Evolutionary conservation across 2,888 invertebrate genomes (phyloP).

Genomic region (Dicranocentrus wangi): DNA sequence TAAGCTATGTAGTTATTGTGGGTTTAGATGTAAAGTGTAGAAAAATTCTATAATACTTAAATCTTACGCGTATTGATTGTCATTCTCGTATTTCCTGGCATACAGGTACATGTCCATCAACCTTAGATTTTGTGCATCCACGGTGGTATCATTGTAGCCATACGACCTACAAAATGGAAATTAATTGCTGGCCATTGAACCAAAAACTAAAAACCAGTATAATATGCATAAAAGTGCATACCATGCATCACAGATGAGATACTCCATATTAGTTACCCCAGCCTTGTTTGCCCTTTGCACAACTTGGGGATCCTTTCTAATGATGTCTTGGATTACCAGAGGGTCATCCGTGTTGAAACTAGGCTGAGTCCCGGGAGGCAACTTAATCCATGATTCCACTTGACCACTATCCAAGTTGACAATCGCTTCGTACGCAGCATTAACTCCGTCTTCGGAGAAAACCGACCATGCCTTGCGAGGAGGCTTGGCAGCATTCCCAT

Average conservation of each 20-base stretch:
- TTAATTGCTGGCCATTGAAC: too few species aligned
- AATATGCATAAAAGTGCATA: too few species aligned
- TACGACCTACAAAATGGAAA: slow-evolving; percentile 19
- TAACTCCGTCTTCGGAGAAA: slow-evolving; percentile 5
- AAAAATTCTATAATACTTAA: too few species aligned
- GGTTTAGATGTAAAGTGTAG: neutral
- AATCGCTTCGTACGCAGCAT: slow-evolving; percentile 23
- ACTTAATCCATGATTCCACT: slow-evolving; percentile 13
- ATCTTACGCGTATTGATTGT: slow-evolving; percentile 40
- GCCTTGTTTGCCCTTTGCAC: slow-evolving; percentile 3
- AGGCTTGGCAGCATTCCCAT: slow-evolving; percentile 5
- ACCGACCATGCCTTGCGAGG: slow-evolving; percentile 34
- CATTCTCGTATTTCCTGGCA: slow-evolving; percentile 8
- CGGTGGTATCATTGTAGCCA: slow-evolving; percentile 39
- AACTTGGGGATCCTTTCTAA: slow-evolving; percentile 19
- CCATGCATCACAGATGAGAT: slow-evolving; percentile 47
- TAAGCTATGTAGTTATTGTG: neutral
- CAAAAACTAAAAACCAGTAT: too few species aligned
- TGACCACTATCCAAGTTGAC: slow-evolving; percentile 51
- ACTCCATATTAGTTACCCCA: slow-evolving; percentile 38
- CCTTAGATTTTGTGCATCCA: slow-evolving; percentile 12
- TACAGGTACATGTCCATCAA: slow-evolving; percentile 43
- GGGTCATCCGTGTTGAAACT: slow-evolving; percentile 40
- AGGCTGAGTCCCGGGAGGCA: slow-evolving; percentile 38
- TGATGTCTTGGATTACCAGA: slow-evolving; percentile 28